phyloP scores from a whole-genome alignment of 2,797 vertebrate species.

The Dicrostonyx torquatus region DNA sequence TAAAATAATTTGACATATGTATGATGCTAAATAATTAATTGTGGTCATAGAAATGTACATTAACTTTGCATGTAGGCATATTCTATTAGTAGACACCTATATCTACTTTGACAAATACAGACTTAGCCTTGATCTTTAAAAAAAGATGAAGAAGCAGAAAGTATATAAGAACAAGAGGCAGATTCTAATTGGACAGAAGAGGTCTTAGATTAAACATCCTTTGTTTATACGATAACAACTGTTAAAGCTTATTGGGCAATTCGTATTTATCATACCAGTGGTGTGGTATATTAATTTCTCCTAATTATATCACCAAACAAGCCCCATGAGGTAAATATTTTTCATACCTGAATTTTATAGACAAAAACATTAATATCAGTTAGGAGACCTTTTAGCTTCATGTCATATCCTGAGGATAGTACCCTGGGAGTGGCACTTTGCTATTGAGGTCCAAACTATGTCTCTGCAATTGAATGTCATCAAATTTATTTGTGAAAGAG shows the following conservation, averaged over 20 bases:
- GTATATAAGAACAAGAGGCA: neutral
- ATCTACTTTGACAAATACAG: neutral
- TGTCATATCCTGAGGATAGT: neutral
- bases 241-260: neutral
- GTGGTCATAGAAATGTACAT: neutral
- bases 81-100: neutral
- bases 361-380: neutral
- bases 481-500: neutral
- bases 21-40: slow-evolving; percentile 41
- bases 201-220: neutral
- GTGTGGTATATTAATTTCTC: neutral
- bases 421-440: neutral
- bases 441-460: neutral
- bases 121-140: neutral
- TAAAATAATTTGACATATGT: neutral
- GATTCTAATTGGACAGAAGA: neutral
- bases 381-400: neutral
- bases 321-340: neutral
- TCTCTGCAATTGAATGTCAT: neutral
- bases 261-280: neutral
- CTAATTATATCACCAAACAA: slow-evolving; percentile 3
- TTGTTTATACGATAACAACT: neutral
- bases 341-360: neutral
- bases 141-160: neutral
- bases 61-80: neutral